Conservation (phyloP, 2,113 vertebrate genomes). For the Archilochus colubris region DNA sequence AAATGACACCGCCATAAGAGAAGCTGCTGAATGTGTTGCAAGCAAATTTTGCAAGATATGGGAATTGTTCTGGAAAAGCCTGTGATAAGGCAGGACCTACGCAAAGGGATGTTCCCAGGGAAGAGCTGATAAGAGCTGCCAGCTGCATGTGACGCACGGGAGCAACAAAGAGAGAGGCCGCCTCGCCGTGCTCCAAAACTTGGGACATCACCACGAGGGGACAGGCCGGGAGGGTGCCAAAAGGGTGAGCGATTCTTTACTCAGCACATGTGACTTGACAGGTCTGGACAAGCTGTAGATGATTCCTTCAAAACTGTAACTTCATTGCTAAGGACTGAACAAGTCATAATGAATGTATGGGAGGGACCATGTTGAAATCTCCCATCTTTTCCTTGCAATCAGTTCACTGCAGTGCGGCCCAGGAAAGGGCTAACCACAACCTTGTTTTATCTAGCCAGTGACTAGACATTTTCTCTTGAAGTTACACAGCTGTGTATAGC, state of each 20-base stretch:
- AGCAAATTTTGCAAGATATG: conserved; percentile 14
- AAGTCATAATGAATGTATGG: background rate
- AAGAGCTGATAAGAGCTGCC: background rate
- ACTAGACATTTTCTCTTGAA: background rate
- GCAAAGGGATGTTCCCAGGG: background rate
- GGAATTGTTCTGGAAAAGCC: background rate
- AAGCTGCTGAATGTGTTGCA: background rate
- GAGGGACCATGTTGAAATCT: background rate
- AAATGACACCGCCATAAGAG: background rate
- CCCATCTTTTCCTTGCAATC: background rate
- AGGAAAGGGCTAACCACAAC: background rate
- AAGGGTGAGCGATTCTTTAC: background rate
- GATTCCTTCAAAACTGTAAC: background rate
- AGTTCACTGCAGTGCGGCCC: background rate
- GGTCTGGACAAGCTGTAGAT: background rate
- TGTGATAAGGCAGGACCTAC: background rate
- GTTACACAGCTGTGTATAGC: background rate
- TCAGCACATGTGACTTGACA: background rate
- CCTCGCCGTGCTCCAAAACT: background rate
- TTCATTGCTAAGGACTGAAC: conserved; percentile 12
- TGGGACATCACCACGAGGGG: background rate
- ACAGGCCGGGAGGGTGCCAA: background rate
- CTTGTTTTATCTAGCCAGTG: background rate
- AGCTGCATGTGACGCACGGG: background rate
- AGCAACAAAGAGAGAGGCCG: background rate